Base-by-base conservation (phyloP, 2,888 invertebrate species). In the Ennomos fuscantarius region DNA sequence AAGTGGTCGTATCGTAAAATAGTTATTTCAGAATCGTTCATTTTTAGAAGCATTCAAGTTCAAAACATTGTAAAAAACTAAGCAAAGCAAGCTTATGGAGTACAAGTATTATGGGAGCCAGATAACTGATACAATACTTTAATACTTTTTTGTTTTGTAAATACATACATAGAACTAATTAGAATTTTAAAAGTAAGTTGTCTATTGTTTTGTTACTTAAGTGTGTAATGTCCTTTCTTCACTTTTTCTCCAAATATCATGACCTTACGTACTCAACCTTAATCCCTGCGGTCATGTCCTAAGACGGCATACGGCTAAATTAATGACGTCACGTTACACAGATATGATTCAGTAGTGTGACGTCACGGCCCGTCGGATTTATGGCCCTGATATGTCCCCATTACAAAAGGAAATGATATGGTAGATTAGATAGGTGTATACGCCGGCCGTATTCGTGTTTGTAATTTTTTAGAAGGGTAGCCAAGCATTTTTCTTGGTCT, bases 291-390 rank as follows among this genome's bases (percentile, higher is more conserved):
- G 66, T 55, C 46, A 51, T 52, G 57, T 52, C 43, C 40, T 37
- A 55, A 78, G 76, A 73, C 73, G 71, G 68, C 68, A 47, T 47
- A 63, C 65, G 67, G 65, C 60, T 63, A 75, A 79, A 84, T 81
- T 84, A 81, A 84, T 81, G 85, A 80, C 80, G 73, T 74, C 77
- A 81, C 76, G 81, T 76, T 73, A 70, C 66, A 71, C 69, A 74
- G 79, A 79, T 81, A 79, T 74, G 79, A 81, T 82, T 79, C 78
- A 80, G 61, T 62, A 66, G 52, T 60, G 53, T 76, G 75, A 75
- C 72, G 66, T 73, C 76, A 69, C 55, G 62, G 60, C 54, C 69
- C 62, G 56, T 52, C 56, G 57, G 70, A 77, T 78, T 76, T 76
- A 73, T 76, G 69, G 69, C 48, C 42, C 63, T 72, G 70, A 77